phyloP scores from a whole-genome alignment of 2,797 vertebrate species.

The Gallinago solitaria region DNA sequence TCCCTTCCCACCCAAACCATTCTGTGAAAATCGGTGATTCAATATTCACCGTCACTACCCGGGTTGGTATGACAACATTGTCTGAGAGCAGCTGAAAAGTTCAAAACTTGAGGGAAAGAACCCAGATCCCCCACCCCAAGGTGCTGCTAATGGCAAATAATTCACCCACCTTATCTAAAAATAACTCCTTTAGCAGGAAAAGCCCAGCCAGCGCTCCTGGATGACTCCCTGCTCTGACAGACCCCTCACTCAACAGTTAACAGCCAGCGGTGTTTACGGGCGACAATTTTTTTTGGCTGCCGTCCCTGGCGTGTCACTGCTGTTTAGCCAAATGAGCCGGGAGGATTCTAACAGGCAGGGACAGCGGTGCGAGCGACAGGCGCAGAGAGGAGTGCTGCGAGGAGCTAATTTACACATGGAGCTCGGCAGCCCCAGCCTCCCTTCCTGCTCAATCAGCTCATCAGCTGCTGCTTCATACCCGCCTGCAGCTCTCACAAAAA shows the following conservation, averaged over 20 bases:
- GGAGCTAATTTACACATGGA: conserved; percentile 15
- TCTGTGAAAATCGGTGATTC: background rate
- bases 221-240: background rate
- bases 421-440: background rate
- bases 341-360: conserved; percentile 21
- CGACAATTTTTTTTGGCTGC: conserved; percentile 5
- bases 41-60: background rate
- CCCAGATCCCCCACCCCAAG: background rate
- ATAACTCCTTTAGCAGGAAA: background rate
- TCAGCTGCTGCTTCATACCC: background rate
- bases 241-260: background rate
- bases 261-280: background rate
- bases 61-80: accelerated
- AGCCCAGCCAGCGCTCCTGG: background rate
- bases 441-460: conserved; percentile 1
- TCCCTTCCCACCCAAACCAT: background rate
- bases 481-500: background rate
- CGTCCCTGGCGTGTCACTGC: conserved; percentile 20
- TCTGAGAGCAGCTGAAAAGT: background rate
- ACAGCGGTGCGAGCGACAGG: conserved; percentile 38
- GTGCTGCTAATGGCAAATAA: background rate
- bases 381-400: conserved; percentile 1
- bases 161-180: background rate
- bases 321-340: conserved; percentile 37
- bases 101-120: background rate